Percentiles rank a stretch among this genome's conserved stretches.
Evolutionary conservation across 2,113 vertebrate genomes (phyloP).

Genomic region (Columba janthina): DNA sequence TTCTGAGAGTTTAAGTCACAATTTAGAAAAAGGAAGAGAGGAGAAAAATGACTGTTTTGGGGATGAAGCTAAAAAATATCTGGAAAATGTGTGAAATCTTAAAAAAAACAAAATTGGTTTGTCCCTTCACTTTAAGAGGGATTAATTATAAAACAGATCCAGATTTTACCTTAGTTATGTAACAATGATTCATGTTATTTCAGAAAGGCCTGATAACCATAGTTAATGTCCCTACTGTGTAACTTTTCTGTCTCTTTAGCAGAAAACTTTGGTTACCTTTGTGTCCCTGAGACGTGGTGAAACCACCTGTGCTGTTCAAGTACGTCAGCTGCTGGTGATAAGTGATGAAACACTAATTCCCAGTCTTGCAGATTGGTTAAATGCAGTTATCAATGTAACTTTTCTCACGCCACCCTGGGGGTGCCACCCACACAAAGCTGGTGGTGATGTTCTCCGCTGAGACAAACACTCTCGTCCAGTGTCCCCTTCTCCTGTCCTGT

Average conservation of each 20-base stretch:
- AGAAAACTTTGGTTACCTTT: not conserved
- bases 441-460: too few relatives aligned
- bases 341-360: not conserved
- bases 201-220: not conserved
- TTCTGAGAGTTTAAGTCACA: not conserved
- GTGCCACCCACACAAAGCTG: not conserved
- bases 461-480: not conserved
- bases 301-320: fast-evolving
- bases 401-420: not conserved
- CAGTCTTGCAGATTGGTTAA: not conserved
- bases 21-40: not conserved
- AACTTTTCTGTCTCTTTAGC: not conserved
- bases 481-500: not conserved
- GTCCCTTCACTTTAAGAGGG: not conserved
- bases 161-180: not conserved
- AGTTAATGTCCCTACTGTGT: not conserved
- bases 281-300: not conserved
- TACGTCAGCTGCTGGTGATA: not conserved
- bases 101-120: not conserved
- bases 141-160: not conserved
- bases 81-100: not conserved
- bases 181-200: not conserved
- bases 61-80: not conserved
- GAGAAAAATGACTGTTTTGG: not conserved
- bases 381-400: not conserved